These are phyloP conservation scores for Nezara viridula DNA, from an alignment of 2,888 invertebrate species.

Conservation along the genomic window DNA sequence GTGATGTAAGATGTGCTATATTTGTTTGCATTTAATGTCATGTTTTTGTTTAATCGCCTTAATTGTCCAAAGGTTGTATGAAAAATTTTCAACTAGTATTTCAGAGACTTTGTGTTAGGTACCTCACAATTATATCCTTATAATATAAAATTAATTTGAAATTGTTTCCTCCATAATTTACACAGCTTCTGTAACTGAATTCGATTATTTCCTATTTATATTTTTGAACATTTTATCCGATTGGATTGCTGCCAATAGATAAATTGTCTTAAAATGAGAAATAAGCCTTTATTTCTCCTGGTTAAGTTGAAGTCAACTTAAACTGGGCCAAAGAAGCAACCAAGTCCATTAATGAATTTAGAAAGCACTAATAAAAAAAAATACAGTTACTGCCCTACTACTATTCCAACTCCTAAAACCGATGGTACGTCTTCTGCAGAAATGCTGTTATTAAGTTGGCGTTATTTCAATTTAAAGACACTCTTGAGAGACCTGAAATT, in stretches of 20 bases:
- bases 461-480: conserved; percentile 17
- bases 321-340: background rate
- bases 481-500: background rate
- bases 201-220: too few species aligned
- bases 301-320: background rate
- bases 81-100: too few species aligned
- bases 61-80: too few species aligned
- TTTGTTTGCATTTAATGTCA: too few species aligned
- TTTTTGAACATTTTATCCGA: too few species aligned
- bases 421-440: background rate
- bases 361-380: background rate
- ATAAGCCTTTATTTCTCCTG: background rate
- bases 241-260: background rate
- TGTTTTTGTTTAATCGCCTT: too few species aligned
- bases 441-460: conserved; percentile 5
- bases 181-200: too few species aligned
- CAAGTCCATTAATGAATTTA: background rate
- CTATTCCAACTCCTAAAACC: background rate
- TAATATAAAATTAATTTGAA: too few species aligned
- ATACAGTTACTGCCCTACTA: background rate
- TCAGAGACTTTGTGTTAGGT: too few species aligned
- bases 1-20: too few species aligned
- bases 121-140: too few species aligned
- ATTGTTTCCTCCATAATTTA: too few species aligned
- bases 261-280: background rate